These are phyloP conservation scores for Musca vetustissima DNA, from an alignment of 1,140 invertebrate genomes.

Conservation along the genomic window DNA sequence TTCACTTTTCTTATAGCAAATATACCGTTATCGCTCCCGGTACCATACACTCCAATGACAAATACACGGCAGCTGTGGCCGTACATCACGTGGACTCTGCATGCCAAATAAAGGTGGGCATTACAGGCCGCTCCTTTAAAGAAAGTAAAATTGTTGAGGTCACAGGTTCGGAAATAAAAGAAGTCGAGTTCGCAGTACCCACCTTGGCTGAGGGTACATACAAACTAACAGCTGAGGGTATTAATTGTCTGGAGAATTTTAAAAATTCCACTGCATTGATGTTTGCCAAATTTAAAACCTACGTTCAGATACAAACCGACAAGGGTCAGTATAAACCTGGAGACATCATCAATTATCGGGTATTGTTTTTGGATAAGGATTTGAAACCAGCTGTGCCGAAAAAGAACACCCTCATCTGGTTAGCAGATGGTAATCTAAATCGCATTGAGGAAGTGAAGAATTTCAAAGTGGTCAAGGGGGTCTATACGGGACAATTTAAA, in stretches of 20 bases:
- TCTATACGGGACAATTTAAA: constrained; percentile 71
- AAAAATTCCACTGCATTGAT: constrained; percentile 91
- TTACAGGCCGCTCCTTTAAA: constrained; percentile 71
- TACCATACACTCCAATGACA: constrained; percentile 76
- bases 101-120: constrained; percentile 69
- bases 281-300: constrained; percentile 70
- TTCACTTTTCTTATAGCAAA: constrained; percentile 32
- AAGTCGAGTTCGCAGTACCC: constrained; percentile 71
- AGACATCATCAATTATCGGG: constrained; percentile 80
- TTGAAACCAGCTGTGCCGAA: constrained; percentile 72
- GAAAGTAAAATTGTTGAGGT: constrained; percentile 67
- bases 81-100: constrained; percentile 63
- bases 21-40: constrained; percentile 81
- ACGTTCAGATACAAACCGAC: constrained; percentile 89
- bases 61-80: constrained; percentile 80
- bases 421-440: constrained; percentile 43
- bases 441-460: constrained; percentile 76
- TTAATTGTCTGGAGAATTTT: constrained; percentile 76
- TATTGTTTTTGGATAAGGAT: constrained; percentile 77
- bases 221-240: constrained; percentile 71
- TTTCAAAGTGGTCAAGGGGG: constrained; percentile 69
- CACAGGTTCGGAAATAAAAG: constrained; percentile 68
- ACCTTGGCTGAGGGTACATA: constrained; percentile 78
- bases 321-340: constrained; percentile 91
- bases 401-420: constrained; percentile 57